Evolutionary conservation across 2,797 vertebrate genomes (phyloP), one percentile per base, ranked within the genome.

Genomic region (Anniella stebbinsi): DNA sequence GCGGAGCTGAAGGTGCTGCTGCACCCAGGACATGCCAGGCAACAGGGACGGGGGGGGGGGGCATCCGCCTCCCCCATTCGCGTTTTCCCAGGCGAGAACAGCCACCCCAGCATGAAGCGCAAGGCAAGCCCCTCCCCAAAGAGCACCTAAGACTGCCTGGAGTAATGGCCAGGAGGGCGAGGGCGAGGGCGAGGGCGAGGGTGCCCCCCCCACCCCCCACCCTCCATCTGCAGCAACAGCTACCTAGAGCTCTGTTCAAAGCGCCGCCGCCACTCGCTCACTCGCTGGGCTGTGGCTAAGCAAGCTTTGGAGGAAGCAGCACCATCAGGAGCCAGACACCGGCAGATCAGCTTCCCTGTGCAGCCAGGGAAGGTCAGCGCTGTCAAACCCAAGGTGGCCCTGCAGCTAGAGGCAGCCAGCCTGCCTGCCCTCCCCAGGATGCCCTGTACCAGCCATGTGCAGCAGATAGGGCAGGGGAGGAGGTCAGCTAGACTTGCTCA

Each of bases 1-100:
- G 17, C 70, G 57, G 41, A 15, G 51, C 51, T 76, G 0, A 13
- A 28, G 0, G 2, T 36, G 36, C 5, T 5, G 2, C 5, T 5
- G 2, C n/a, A 21, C 11, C 0, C 23, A 38, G 51, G 10, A 1
- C 38, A 72, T 21, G 36, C 10, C 8, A 3, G 57, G 28, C 33
- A 54, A n/a, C 60, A 2, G 10, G 4, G 7, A 6, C 0, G 0
- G 1, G 41, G n/a, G n/a, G n/a, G n/a, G n/a, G n/a, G n/a, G n/a
- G n/a, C n/a, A n/a, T 2, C 28, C 2, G 23, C 6, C 18, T 0
- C 5, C 18, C 33, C 23, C 21, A 1, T 4, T 38, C 23, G 3
- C 2, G 3, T 28, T 41, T 7, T 28, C 1, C 11, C 38, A 28
- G 25, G 12, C 12, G 0, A 13, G 36, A 9, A 6, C 17, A 28